phyloP scores from a whole-genome alignment of 2,888 invertebrate genomes.

The Ectemnius cavifrons region DNA sequence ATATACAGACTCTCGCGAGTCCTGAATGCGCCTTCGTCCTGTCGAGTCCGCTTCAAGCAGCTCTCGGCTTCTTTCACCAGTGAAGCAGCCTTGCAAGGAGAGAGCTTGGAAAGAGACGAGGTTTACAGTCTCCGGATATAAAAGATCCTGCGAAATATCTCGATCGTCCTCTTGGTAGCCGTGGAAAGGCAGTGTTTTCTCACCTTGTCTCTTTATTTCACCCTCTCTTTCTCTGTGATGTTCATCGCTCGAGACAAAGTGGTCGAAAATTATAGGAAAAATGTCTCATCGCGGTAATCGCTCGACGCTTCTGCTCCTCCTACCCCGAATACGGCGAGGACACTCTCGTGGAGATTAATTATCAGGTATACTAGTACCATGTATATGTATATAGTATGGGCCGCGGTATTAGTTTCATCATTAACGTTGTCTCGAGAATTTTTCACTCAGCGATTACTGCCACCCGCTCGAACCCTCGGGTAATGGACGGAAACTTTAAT shows the following conservation, averaged over 20 bases:
- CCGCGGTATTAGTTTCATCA: slow-evolving; percentile 37
- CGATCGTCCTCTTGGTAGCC: slow-evolving; percentile 30
- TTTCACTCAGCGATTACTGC: slow-evolving; percentile 48
- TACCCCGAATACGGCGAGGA: neutral
- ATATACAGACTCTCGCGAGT: slow-evolving; percentile 35
- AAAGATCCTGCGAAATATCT: slow-evolving; percentile 51
- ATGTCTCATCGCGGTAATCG: slow-evolving; percentile 30
- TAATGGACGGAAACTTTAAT: slow-evolving; percentile 28
- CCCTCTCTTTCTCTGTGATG: neutral
- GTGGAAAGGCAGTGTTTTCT: neutral
- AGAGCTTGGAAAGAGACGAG: slow-evolving; percentile 19
- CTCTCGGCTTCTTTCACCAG: slow-evolving; percentile 40
- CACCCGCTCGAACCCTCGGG: neutral
- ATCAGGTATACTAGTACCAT: slow-evolving; percentile 14
- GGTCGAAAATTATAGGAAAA: slow-evolving; percentile 41
- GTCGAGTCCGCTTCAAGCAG: slow-evolving; percentile 21
- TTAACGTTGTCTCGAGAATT: slow-evolving; percentile 42
- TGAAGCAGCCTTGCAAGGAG: slow-evolving; percentile 32
- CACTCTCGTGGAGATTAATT: slow-evolving; percentile 30
- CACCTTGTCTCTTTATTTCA: neutral
- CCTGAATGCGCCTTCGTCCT: slow-evolving; percentile 50
- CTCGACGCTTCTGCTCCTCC: slow-evolving; percentile 16
- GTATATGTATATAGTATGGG: neutral
- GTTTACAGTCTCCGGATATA: slow-evolving; percentile 49
- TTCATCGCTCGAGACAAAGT: slow-evolving; percentile 14